Conservation (phyloP, 2,113 vertebrate genomes). For the Leptobrachium ailaonicum region DNA sequence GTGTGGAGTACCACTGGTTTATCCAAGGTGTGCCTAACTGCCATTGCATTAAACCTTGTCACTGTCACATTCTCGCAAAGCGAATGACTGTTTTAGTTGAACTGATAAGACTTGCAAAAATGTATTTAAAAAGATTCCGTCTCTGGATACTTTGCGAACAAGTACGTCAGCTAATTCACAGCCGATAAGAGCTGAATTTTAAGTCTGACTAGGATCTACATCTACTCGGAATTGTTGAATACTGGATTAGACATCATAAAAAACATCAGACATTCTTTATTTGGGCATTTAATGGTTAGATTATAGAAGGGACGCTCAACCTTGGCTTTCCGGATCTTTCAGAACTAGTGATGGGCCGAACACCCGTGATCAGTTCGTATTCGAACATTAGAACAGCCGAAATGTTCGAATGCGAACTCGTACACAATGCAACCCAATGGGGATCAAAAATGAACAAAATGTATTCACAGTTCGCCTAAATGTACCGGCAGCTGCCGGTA, state of each 20-base stretch:
- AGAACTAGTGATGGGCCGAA: no score
- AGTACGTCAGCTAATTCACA: not conserved
- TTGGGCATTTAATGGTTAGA: no score
- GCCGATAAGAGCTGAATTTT: not conserved
- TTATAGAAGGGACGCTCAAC: no score
- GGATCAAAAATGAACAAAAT: no score
- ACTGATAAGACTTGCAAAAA: conserved; percentile 61
- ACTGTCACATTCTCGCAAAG: conserved; percentile 76
- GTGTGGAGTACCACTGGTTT: conserved; percentile 81
- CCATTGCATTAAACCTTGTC: conserved; percentile 82
- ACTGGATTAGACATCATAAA: not conserved
- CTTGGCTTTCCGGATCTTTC: no score
- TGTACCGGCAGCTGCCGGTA: no score
- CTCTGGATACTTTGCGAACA: conserved; percentile 36
- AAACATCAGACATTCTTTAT: no score
- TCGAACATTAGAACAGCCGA: no score
- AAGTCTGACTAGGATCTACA: not conserved
- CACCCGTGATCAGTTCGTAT: no score
- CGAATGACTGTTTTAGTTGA: conserved; percentile 78
- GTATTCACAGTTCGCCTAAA: no score
- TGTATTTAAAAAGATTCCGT: not conserved
- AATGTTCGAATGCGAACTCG: no score
- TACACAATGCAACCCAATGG: no score
- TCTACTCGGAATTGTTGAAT: not conserved
- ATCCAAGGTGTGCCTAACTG: conserved; percentile 81